phyloP scores from a whole-genome alignment of 2,797 vertebrate species.

The Rhinoraja longicauda region DNA sequence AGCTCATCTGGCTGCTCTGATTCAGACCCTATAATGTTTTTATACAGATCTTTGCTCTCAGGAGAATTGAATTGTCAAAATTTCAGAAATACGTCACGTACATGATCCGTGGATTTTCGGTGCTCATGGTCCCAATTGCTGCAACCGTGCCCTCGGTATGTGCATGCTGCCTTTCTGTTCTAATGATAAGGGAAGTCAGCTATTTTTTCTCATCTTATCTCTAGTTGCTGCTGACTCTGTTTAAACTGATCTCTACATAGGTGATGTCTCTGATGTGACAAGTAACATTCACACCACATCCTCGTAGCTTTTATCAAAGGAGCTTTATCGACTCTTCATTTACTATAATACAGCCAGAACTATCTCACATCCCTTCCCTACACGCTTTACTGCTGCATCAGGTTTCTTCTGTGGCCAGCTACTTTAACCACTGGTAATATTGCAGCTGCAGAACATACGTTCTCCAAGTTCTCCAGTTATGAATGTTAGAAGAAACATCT shows the following conservation, averaged over 20 bases:
- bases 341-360: background rate
- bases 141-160: conserved; percentile 82
- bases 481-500: background rate
- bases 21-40: accelerated
- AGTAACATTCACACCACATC: no score
- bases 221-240: background rate
- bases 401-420: background rate
- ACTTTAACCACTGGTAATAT: background rate
- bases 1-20: background rate
- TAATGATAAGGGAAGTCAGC: background rate
- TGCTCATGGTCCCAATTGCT: conserved; percentile 82
- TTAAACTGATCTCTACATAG: background rate
- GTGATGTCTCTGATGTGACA: no score
- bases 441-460: background rate
- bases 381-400: background rate
- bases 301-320: no score
- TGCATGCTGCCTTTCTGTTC: conserved; percentile 34
- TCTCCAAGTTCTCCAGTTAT: background rate
- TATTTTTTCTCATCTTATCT: background rate
- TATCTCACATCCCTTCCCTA: background rate
- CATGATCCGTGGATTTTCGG: conserved; percentile 62
- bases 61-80: conserved; percentile 54
- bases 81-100: conserved; percentile 65
- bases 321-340: background rate
- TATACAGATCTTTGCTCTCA: conserved; percentile 71